Conservation (phyloP, 1,140 invertebrate species). For the Andrena cerasifolii region DNA sequence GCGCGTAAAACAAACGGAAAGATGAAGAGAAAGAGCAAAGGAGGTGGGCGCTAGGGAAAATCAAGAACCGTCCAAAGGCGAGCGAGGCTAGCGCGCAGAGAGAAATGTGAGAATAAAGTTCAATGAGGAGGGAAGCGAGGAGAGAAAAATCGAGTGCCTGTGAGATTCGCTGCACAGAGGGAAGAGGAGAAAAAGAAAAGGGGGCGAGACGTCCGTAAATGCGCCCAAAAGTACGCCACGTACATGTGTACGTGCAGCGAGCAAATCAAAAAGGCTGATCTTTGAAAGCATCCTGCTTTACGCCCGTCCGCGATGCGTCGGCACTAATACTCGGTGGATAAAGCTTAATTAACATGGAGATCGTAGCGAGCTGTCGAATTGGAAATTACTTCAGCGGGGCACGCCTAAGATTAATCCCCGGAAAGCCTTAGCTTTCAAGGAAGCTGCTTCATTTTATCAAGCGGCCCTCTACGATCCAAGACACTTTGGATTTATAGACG, state of each 20-base stretch:
- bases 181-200: not conserved
- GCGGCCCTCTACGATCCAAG: slow-evolving; percentile 9
- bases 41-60: not conserved
- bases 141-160: not conserved
- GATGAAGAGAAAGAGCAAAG: not conserved
- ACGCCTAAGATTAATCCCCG: slow-evolving; percentile 50
- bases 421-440: slow-evolving; percentile 31
- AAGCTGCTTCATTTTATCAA: slow-evolving; percentile 25
- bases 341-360: slow-evolving; percentile 59
- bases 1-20: not conserved
- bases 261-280: not conserved
- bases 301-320: not conserved
- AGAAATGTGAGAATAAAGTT: not conserved
- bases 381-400: slow-evolving; percentile 51
- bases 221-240: not conserved
- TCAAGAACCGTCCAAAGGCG: no score
- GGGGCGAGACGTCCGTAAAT: not conserved
- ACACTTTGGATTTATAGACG: slow-evolving; percentile 39
- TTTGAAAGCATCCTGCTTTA: slow-evolving; percentile 12
- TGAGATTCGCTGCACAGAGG: not conserved
- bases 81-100: no score
- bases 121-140: slow-evolving; percentile 2
- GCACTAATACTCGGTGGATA: not conserved
- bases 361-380: slow-evolving; percentile 52
- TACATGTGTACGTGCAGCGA: not conserved